A percentile compares a stretch with the other conserved stretches of the same genome.
Conservation (phyloP, 2,113 vertebrate genomes). For the Labeo catla region DNA sequence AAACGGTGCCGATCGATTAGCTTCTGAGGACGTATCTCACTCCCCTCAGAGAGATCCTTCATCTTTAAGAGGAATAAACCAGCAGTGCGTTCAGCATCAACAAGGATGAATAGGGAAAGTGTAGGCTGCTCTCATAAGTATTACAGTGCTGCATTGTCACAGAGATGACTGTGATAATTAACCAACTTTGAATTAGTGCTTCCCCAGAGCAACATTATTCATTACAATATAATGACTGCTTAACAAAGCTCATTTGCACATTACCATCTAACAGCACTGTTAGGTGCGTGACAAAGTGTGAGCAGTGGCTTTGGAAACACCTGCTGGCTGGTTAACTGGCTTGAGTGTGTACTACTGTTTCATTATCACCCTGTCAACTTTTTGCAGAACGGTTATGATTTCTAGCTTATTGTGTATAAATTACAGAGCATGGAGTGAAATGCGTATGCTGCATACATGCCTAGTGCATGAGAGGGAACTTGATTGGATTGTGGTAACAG, state of each 20-base stretch:
- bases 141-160: not conserved
- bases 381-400: constrained; percentile 29
- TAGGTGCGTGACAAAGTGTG: constrained; percentile 19
- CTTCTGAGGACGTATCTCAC: constrained; percentile 39
- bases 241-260: constrained; percentile 9
- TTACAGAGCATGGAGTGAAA: constrained; percentile 12
- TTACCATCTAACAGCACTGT: constrained; percentile 11
- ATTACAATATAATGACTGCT: constrained; percentile 37
- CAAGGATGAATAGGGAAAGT: constrained; percentile 16
- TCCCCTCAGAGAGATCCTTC: constrained; percentile 33
- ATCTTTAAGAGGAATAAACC: constrained; percentile 19
- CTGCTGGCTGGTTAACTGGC: not conserved
- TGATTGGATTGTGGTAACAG: not conserved
- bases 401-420: constrained; percentile 8
- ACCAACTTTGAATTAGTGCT: constrained; percentile 9
- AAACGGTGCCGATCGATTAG: constrained; percentile 58
- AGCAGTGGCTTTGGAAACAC: constrained; percentile 27
- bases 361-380: constrained; percentile 49
- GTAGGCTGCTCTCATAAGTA: constrained; percentile 6
- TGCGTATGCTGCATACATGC: not conserved
- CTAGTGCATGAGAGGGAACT: not conserved
- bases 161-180: constrained; percentile 23
- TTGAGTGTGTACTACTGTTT: constrained; percentile 27
- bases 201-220: not conserved
- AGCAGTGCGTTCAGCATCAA: not conserved